Conservation (phyloP, 1,140 invertebrate genomes). For the Rhagoletis pomonella region DNA sequence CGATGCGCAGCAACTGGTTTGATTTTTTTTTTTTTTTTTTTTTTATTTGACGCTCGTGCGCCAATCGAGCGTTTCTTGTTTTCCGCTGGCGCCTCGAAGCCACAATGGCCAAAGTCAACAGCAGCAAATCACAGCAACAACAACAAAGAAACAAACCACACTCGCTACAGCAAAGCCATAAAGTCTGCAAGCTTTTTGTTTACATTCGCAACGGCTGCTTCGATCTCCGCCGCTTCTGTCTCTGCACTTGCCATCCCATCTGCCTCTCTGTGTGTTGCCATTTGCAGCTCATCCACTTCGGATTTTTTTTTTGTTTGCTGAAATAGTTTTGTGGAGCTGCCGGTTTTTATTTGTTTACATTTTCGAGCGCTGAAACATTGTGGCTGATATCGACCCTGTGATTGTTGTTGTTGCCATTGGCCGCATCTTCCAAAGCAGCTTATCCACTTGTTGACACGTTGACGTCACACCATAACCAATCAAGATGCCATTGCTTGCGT, state of each 20-base stretch:
- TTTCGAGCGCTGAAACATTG: not conserved
- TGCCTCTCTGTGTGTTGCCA: not conserved
- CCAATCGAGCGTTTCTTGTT: not conserved
- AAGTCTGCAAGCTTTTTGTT: constrained; percentile 45
- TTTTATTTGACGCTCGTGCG: not conserved
- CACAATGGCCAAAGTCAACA: not conserved
- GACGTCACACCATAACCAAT: not conserved
- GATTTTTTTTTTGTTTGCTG: constrained; percentile 3
- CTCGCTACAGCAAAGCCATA: not conserved
- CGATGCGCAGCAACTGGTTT: constrained; percentile 17
- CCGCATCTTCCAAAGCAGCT: constrained; percentile 5
- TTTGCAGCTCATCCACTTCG: not conserved
- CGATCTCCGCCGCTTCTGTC: not conserved
- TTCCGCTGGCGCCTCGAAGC: not conserved
- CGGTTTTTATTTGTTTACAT: constrained; percentile 44
- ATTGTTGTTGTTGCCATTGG: not conserved
- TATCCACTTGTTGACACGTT: constrained; percentile 15
- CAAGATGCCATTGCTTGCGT: not conserved
- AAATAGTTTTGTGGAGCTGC: not conserved
- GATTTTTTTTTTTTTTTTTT: not conserved
- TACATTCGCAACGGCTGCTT: not conserved
- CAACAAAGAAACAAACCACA: not conserved
- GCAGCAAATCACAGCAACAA: not conserved
- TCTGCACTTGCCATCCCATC: not conserved
- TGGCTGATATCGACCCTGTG: constrained; percentile 21